Evolutionary conservation across 2,113 vertebrate genomes (phyloP), one percentile per base, ranked within the genome.

Genomic region (Passer domesticus): DNA sequence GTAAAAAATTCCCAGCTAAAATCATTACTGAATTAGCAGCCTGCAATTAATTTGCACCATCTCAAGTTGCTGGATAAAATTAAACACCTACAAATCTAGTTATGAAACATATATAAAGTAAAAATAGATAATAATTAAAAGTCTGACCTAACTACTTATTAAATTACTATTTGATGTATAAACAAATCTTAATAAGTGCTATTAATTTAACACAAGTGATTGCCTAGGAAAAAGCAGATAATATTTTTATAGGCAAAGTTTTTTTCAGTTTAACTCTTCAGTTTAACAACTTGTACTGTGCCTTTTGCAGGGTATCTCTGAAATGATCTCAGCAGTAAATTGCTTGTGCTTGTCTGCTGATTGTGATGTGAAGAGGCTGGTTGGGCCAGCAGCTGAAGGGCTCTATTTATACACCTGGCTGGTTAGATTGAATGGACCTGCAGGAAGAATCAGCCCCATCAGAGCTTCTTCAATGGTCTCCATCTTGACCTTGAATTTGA

Each of bases 301-400:
- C 82, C 58, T 92, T 93, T 89, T 92, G 89, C 91, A 94, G 85
- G 56, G 3, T 97, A 97, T 98, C 96, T 56, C 73, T 75, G 95
- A 96, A 96, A 90, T 77, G 16, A 98, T 97, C 96, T 39, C 88
- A 92, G 93, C n/a, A 81, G 95, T 97, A 97, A 97, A 97, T 97
- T 97, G 87, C 94, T 91, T 97, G 96, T 93, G 95, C 95, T 94
- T 96, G 95, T 97, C 95, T 91, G 94, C 64, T 95, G 97, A 98
- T 97, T 97, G 95, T 33, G 31, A 43, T 56, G 60, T 81, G 90
- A 94, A 92, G 88, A 92, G 95, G 25, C 76, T 77, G 17, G 94
- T 68, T 83, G 91, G 90, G 82, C 64, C 60, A 84, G 83, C 66
- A 77, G 75, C 93, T 79, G 89, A 93, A 97, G 95, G 86, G 93